phyloP scores from a whole-genome alignment of 2,888 invertebrate species.

The Agrochola circellaris region DNA sequence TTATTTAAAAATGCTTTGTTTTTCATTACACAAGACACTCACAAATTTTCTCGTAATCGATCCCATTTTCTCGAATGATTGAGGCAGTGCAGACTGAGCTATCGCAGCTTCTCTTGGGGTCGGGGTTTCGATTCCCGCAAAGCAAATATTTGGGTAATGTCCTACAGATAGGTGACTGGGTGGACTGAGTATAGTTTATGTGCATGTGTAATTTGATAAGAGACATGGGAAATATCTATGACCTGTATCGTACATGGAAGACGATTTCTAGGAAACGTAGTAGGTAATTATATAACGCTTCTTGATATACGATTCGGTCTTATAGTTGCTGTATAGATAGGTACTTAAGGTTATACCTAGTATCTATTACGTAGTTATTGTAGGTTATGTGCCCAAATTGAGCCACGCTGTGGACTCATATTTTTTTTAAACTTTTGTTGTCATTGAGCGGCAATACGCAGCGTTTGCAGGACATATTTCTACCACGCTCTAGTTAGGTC shows the following conservation, averaged over 20 bases:
- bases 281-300: background rate
- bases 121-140: background rate
- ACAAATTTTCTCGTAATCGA: background rate
- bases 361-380: background rate
- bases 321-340: background rate
- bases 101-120: background rate
- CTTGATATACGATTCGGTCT: background rate
- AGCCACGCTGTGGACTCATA: background rate
- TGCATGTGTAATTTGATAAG: conserved; percentile 5
- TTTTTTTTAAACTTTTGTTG: background rate
- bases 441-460: no score
- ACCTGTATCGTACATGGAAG: background rate
- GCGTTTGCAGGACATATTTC: no score
- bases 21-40: background rate
- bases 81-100: background rate
- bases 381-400: background rate
- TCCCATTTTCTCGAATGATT: background rate
- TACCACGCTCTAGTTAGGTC: no score
- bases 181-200: background rate
- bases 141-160: background rate
- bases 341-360: background rate
- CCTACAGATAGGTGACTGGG: background rate
- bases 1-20: background rate
- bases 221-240: background rate
- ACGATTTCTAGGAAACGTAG: background rate